Percentiles rank a stretch among this genome's conserved stretches.
Conservation (phyloP, 1,140 invertebrate genomes). For the Diorhabda elongata region DNA sequence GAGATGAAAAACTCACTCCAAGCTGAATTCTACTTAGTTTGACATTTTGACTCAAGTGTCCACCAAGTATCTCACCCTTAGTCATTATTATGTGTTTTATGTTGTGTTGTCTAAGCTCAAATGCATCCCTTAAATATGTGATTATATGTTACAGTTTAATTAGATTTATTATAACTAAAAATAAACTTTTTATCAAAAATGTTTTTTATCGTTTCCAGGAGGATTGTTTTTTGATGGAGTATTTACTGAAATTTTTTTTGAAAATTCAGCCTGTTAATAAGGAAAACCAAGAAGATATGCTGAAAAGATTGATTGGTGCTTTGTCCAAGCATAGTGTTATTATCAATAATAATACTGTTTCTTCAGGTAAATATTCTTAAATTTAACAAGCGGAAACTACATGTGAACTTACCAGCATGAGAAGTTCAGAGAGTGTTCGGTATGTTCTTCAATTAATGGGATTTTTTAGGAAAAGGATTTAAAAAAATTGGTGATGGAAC, state of each 20-base stretch:
- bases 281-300: constrained; percentile 51
- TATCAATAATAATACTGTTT: constrained; percentile 54
- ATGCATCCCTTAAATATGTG: neutral
- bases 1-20: no score
- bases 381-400: no score
- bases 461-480: constrained; percentile 39
- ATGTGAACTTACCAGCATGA: no score
- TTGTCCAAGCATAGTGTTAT: constrained; percentile 61
- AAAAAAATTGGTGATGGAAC: constrained; percentile 42
- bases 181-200: no score
- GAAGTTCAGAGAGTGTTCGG: constrained; percentile 6
- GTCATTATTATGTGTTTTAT: no score
- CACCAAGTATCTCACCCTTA: no score
- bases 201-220: constrained; percentile 49
- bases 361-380: constrained; percentile 41
- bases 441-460: constrained; percentile 21
- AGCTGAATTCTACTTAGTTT: no score
- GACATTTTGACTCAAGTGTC: no score
- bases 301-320: constrained; percentile 60
- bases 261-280: constrained; percentile 59
- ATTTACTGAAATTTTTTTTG: constrained; percentile 66
- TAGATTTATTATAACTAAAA: neutral
- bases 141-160: neutral
- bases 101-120: no score
- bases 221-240: constrained; percentile 65